Conservation (phyloP, 2,113 vertebrate species). For the Propithecus coquereli region DNA sequence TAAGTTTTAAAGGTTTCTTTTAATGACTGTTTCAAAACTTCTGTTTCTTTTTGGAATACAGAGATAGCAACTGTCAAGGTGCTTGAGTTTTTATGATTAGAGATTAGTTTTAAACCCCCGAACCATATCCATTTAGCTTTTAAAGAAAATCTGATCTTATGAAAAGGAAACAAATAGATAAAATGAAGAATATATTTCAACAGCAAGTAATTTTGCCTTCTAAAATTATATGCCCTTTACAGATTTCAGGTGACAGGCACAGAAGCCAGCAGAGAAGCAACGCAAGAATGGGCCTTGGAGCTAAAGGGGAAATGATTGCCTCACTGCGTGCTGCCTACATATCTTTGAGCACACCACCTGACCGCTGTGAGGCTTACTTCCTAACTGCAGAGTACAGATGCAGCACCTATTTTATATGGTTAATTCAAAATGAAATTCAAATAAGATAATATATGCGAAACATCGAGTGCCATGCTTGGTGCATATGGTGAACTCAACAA, state of each 20-base stretch:
- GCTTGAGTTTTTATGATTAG: not conserved
- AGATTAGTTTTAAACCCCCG: not conserved
- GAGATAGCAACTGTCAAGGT: not conserved
- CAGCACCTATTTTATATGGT: not conserved
- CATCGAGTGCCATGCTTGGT: not conserved
- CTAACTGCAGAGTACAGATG: not conserved
- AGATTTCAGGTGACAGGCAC: not conserved
- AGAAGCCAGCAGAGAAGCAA: not conserved
- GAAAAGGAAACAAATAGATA: not conserved
- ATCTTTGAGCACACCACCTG: not conserved
- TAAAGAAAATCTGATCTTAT: not conserved
- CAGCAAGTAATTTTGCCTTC: not conserved
- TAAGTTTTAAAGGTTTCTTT: conserved; percentile 29
- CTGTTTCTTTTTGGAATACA: not conserved
- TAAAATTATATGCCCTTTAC: not conserved
- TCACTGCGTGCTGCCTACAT: not conserved
- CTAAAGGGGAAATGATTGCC: not conserved
- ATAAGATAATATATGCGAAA: not conserved
- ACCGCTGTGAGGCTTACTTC: not conserved
- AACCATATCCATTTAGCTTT: not conserved
- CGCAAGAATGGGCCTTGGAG: not conserved
- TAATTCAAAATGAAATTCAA: not conserved
- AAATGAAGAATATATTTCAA: not conserved
- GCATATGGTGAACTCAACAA: not conserved
- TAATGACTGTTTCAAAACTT: conserved; percentile 32